Conservation (phyloP, 2,888 invertebrate species). For the Trypoxylon attenuatum region DNA sequence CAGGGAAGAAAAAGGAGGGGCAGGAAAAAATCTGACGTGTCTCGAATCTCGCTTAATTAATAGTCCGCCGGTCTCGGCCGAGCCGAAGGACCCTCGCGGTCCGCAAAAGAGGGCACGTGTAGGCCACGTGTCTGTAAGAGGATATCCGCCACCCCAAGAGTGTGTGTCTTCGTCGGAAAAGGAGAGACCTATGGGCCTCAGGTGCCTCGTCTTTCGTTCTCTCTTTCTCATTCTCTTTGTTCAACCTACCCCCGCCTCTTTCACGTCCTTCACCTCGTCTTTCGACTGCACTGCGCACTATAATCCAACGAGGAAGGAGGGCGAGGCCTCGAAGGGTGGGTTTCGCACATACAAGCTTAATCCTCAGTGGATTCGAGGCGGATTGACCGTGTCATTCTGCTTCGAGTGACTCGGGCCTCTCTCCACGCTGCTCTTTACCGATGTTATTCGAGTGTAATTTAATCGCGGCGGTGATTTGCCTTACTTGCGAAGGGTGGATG, state of each 20-base stretch:
- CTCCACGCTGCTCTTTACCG: neutral
- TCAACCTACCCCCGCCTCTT: constrained; percentile 15
- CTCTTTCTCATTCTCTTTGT: constrained; percentile 25
- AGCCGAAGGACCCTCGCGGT: constrained; percentile 37
- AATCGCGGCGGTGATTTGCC: too few relatives aligned
- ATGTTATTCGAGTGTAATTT: neutral
- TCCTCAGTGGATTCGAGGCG: neutral
- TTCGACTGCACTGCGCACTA: neutral
- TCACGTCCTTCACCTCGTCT: constrained; percentile 2
- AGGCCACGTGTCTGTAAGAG: constrained; percentile 74
- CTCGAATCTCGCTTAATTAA: constrained; percentile 72
- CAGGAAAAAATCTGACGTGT: constrained; percentile 64
- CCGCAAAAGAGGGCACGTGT: constrained; percentile 69
- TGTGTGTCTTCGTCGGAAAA: constrained; percentile 41
- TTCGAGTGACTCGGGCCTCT: neutral
- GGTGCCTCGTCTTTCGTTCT: constrained; percentile 51
- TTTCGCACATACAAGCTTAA: neutral
- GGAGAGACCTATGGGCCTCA: constrained; percentile 48
- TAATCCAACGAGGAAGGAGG: constrained; percentile 15
- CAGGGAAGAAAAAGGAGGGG: neutral
- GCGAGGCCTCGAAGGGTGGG: neutral
- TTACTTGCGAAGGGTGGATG: too few relatives aligned
- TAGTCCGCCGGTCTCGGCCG: constrained; percentile 53
- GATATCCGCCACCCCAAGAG: constrained; percentile 68
- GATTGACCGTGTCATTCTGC: neutral